phyloP scores from a whole-genome alignment of 1,140 invertebrate genomes.

The Bombus pascuorum region DNA sequence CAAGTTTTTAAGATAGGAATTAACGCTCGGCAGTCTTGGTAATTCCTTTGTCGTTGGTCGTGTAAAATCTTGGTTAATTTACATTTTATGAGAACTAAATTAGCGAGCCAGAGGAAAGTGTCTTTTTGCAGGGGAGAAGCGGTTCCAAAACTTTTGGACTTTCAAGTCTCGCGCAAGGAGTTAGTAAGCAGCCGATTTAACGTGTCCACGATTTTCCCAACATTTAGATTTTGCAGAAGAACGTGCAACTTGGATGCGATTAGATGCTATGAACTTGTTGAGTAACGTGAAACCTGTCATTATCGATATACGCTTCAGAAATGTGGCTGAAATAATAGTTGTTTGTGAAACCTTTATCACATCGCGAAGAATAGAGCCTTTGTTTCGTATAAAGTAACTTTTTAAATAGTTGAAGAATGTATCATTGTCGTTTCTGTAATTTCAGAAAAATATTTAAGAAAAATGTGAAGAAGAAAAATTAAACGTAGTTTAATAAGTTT shows the following conservation, averaged over 20 bases:
- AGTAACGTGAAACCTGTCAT: not conserved
- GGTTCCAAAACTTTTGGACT: too few relatives aligned
- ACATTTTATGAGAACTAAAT: conserved; percentile 32
- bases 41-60: conserved; percentile 7
- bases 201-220: not conserved
- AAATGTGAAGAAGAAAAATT: not conserved
- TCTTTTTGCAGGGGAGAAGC: not conserved
- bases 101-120: not conserved
- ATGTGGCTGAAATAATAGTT: not conserved
- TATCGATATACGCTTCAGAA: not conserved
- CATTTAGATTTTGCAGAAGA: not conserved
- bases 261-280: conserved; percentile 20
- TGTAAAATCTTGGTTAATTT: conserved; percentile 17
- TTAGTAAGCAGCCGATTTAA: not conserved
- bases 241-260: not conserved
- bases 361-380: too few relatives aligned
- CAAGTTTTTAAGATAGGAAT: not conserved
- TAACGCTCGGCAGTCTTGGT: not conserved
- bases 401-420: not conserved
- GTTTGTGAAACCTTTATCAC: too few relatives aligned
- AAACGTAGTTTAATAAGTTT: not conserved
- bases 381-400: not conserved
- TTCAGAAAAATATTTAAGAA: not conserved
- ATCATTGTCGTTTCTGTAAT: not conserved
- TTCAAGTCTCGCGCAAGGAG: not conserved